Evolutionary conservation across 2,888 invertebrate genomes (phyloP), one percentile per base, ranked within the genome.

Genomic region (Agriopis marginaria): DNA sequence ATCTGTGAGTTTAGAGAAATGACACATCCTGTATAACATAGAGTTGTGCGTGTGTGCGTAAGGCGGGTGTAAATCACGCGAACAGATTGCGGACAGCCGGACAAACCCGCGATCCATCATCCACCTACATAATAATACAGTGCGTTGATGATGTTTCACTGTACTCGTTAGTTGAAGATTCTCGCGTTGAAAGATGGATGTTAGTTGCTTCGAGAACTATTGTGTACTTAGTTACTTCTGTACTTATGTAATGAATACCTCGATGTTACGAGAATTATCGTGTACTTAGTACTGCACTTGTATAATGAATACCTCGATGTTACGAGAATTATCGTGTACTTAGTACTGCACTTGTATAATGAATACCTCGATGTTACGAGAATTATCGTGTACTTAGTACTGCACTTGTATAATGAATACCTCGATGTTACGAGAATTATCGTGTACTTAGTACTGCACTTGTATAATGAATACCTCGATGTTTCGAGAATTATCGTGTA

Each of bases 31-130:
- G 47, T 47, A 12, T 45, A 49, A 23, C 44, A 53, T n/a, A 54
- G 17, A 45, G 40, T 12, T 51, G 51, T 12, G 32, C 23, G 45
- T 65, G 55, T 55, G 49, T 49, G 54, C 1, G 55, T 54, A 10
- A 2, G 47, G 10, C 39, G 54, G 10, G 47, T 62, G 64, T 74
- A 71, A 63, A 69, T 74, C 72, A 67, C 66, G 23, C 55, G 10
- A 70, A 58, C 74, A 74, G 70, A 72, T 67, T 74, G 74, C 65
- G 67, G 74, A 71, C 72, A 67, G 71, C 49, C 59, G 68, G 64
- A 71, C 66, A 56, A 59, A 17, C 62, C 40, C 47, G 65, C 67
- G 56, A 69, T 75, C 56, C 69, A 71, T 75, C 65, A 75, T 66
- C 11, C 50, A 32, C n/a, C 39, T 59, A 62, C 61, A 59, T 55